phyloP scores from a whole-genome alignment of 2,113 vertebrate species.

The Pelodiscus sinensis region DNA sequence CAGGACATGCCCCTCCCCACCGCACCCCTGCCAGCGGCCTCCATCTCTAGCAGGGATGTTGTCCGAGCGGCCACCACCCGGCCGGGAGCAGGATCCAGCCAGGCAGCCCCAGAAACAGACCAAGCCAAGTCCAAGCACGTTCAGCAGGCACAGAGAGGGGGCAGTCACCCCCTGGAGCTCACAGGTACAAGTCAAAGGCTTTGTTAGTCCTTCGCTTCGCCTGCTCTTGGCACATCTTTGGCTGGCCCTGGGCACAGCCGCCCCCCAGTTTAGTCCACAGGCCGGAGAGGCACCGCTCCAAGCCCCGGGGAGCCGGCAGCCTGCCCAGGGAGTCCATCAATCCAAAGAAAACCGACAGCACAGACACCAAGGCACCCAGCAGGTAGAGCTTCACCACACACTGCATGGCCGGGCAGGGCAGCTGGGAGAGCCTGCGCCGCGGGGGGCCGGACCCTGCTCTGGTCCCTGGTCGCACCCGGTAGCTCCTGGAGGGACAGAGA shows the following conservation, averaged over 20 bases:
- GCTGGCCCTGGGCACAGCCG: neutral
- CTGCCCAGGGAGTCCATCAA: neutral
- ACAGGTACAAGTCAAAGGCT: neutral
- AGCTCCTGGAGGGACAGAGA: neutral
- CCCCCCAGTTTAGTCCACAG: neutral
- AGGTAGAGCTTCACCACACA: neutral
- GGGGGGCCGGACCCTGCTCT: too few relatives aligned
- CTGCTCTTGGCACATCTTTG: neutral
- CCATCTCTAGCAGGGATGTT: neutral
- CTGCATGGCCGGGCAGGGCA: neutral
- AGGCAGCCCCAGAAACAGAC: neutral
- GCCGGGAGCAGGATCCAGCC: neutral
- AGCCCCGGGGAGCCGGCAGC: neutral
- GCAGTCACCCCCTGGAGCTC: neutral
- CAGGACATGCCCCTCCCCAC: too few relatives aligned
- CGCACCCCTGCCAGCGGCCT: too few relatives aligned
- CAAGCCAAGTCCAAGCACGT: neutral
- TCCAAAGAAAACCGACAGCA: neutral
- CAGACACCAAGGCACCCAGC: neutral
- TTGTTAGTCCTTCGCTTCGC: neutral
- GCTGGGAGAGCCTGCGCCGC: fast-evolving
- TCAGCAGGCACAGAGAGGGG: neutral
- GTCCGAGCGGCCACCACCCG: neutral
- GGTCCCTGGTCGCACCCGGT: fast-evolving
- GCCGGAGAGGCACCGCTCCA: neutral